Conservation (phyloP, 2,113 vertebrate species). For the Anolis sagrei region DNA sequence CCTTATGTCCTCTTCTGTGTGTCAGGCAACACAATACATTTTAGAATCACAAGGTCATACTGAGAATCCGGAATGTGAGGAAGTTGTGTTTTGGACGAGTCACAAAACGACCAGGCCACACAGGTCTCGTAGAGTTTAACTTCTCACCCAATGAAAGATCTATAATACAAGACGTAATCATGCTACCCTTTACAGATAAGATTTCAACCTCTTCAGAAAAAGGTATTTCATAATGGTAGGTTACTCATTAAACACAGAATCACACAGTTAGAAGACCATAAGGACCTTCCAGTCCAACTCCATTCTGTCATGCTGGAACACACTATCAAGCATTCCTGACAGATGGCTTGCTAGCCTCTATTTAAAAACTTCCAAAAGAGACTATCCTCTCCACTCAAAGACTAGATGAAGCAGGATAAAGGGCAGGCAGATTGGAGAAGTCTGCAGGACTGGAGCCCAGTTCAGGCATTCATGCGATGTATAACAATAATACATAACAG, state of each 20-base stretch:
- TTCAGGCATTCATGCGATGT: neutral
- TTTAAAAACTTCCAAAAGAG: no score
- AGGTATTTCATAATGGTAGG: no score
- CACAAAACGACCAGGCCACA: no score
- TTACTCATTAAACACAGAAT: no score
- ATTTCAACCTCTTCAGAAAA: neutral
- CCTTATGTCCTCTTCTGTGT: neutral
- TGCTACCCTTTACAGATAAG: neutral
- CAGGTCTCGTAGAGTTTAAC: neutral
- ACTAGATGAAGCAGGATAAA: neutral
- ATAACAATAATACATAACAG: neutral
- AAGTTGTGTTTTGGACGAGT: no score
- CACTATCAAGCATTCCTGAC: no score
- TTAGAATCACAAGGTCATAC: neutral
- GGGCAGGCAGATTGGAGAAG: neutral
- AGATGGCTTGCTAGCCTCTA: no score
- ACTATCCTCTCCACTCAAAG: neutral
- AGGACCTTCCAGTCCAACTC: no score
- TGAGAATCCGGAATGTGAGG: neutral
- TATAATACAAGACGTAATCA: neutral
- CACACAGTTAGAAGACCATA: no score
- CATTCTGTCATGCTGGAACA: no score
- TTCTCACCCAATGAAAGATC: fast-evolving
- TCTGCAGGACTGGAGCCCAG: no score
- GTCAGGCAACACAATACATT: neutral